Conservation (phyloP, 2,888 invertebrate species). For the Diplolepis rosae region DNA sequence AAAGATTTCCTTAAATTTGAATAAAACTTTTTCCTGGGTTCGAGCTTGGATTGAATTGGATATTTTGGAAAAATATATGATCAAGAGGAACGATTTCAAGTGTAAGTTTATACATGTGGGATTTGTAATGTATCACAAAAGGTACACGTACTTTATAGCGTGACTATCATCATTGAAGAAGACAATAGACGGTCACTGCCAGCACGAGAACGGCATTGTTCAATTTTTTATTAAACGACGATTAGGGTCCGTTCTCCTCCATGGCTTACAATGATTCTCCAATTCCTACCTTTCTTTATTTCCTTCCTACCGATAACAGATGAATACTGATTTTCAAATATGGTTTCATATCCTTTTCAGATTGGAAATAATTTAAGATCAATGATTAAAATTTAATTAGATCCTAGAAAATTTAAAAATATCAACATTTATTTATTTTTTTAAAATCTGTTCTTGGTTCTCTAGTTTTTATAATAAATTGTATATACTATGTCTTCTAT, state of each 20-base stretch:
- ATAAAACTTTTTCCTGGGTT: too few species aligned
- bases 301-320: slow-evolving; percentile 29
- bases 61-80: too few species aligned
- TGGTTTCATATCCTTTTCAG: too few species aligned
- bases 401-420: too few species aligned
- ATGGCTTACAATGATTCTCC: slow-evolving; percentile 44
- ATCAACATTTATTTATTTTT: too few species aligned
- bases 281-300: slow-evolving; percentile 45
- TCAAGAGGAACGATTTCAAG: too few species aligned
- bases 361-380: too few species aligned
- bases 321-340: not conserved
- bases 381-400: too few species aligned
- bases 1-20: too few species aligned
- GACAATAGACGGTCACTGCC: slow-evolving; percentile 46
- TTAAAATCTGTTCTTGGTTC: too few species aligned
- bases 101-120: not conserved
- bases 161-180: slow-evolving; percentile 43
- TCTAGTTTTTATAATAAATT: too few species aligned
- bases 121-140: slow-evolving; percentile 22
- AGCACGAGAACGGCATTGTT: slow-evolving; percentile 48
- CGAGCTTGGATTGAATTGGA: not conserved
- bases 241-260: slow-evolving; percentile 49
- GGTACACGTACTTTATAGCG: slow-evolving; percentile 44
- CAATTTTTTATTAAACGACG: slow-evolving; percentile 51
- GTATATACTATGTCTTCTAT: too few species aligned